A percentile compares a stretch with the other conserved stretches of the same genome.
These are phyloP conservation scores for Trachelipus rathkii DNA, from an alignment of 1,140 invertebrate genomes.

Conservation along the genomic window DNA sequence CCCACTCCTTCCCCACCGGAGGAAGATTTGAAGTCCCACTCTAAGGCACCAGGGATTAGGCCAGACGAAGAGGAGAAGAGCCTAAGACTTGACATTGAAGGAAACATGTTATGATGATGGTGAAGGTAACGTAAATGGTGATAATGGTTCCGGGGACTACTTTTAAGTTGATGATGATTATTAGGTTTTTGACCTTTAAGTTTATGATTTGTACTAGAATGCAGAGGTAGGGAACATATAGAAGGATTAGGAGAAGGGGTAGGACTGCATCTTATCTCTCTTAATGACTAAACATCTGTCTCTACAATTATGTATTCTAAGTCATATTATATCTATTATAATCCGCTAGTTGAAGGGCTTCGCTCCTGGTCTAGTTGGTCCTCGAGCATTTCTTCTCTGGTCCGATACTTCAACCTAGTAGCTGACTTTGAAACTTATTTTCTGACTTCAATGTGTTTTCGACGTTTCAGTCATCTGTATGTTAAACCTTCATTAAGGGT, in stretches of 20 bases:
- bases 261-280: background rate
- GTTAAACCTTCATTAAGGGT: too few relatives aligned
- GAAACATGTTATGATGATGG: conserved; percentile 37
- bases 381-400: too few relatives aligned
- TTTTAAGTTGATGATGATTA: background rate
- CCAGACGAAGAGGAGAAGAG: conserved; percentile 42
- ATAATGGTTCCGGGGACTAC: conserved; percentile 20
- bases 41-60: conserved; percentile 43
- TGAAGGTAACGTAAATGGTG: conserved; percentile 30
- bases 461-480: too few relatives aligned
- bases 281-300: background rate
- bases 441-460: too few relatives aligned
- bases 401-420: background rate
- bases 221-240: conserved; percentile 25
- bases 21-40: conserved; percentile 40
- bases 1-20: conserved; percentile 32
- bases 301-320: too few relatives aligned
- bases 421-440: background rate
- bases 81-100: conserved; percentile 44
- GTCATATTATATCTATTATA: too few relatives aligned
- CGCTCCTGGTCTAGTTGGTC: too few relatives aligned
- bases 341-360: too few relatives aligned
- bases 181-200: background rate
- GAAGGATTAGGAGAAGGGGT: conserved; percentile 27
- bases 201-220: conserved; percentile 1